Base-by-base conservation (phyloP, 2,888 invertebrate species). In the Andrena bucephala region DNA sequence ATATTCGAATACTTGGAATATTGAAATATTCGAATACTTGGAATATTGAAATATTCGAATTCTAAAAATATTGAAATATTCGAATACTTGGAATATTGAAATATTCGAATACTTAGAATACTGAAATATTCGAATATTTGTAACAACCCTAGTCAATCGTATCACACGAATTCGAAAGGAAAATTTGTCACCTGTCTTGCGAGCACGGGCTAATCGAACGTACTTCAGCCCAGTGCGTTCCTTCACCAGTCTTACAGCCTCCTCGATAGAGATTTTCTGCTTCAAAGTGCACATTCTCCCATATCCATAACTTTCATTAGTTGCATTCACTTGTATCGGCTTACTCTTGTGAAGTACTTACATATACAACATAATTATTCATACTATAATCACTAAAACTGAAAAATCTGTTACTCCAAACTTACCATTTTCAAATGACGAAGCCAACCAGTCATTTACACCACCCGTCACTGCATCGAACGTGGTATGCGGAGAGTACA, bases 401-500 rank as follows among this genome's bases (percentile, higher is more conserved):
- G 13, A 29, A 13, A 7, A 8, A 36, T 63, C 7, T 31, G 27
- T 10, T 31, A 27, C 7, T 60, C 48, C 10, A 29, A 54, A 78
- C 67, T 73, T 78, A 81, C 74, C 84, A 81, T 73, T 75, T 87
- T 92, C 89, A 72, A 98, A 97, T 57, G 96, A 96, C 65, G 95
- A 95, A 4, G 97, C 96, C n/a, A 99, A 94, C 98, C 99, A 99
- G 94, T 99, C 99, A 92, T 98, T 99, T 0, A 99, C 97, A 1
- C 99, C 99, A 7, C 97, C 97, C 77, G 94, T 93, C 5, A 97
- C 95, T 52, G 96, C 95, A 94, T 99, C 99, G 96, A 98, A 98
- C 62, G 97, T 96, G 0, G 99, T 99, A 92, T 99, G 99, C 0
- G 99, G 99, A 0, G 98, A 98, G 93, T 97, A 99, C 4, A 99